phyloP scores from a whole-genome alignment of 2,888 invertebrate genomes.

The Troglohyphantes excavatus region DNA sequence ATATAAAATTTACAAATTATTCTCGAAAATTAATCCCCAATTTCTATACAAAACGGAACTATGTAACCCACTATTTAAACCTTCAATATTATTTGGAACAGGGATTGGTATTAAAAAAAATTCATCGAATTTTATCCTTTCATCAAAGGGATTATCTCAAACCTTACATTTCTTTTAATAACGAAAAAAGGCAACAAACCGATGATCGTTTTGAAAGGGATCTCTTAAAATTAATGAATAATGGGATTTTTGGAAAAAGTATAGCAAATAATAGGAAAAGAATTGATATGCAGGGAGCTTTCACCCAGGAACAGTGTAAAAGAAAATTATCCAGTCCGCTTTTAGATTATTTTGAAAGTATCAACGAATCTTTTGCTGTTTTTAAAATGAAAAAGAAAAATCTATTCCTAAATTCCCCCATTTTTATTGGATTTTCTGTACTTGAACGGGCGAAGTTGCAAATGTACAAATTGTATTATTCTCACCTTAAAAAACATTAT shows the following conservation, averaged over 20 bases:
- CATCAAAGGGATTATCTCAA: background rate
- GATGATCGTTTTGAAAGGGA: background rate
- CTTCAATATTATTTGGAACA: background rate
- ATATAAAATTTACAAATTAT: background rate
- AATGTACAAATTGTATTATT: background rate
- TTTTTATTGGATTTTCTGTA: background rate
- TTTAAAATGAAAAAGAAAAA: background rate
- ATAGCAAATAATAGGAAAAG: background rate
- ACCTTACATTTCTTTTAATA: background rate
- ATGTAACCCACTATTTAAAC: background rate
- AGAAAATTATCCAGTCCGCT: background rate
- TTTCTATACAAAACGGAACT: background rate
- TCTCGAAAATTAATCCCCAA: background rate
- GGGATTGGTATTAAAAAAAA: background rate
- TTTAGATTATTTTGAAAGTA: background rate
- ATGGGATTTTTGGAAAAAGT: background rate
- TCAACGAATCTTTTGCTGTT: background rate
- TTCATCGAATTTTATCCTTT: background rate
- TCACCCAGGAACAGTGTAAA: background rate
- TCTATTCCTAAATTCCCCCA: background rate
- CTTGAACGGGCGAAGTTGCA: background rate
- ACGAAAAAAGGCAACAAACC: constrained; percentile 1
- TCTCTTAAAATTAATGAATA: background rate
- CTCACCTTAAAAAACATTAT: background rate
- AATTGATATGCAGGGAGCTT: background rate